phyloP scores from a whole-genome alignment of 1,140 invertebrate genomes.

The Drosophila repletoides region DNA sequence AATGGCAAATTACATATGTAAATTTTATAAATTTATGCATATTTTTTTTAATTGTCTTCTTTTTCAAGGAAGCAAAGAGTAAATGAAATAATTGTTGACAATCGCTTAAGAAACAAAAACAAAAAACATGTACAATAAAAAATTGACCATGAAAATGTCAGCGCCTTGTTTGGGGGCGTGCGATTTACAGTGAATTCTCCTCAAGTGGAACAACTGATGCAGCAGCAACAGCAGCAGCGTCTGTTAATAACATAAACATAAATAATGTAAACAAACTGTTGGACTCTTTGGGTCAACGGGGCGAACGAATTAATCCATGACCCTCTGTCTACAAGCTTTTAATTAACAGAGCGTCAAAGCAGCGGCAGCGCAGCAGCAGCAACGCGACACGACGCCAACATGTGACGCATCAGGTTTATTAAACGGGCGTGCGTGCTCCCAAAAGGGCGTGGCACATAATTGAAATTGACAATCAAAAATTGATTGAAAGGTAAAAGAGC shows the following conservation, averaged over 20 bases:
- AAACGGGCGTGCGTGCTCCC: conserved; percentile 1
- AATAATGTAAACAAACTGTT: not conserved
- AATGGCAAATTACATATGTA: conserved; percentile 43
- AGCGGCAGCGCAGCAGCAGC: not conserved
- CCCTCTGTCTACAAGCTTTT: conserved; percentile 50
- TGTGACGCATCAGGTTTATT: conserved; percentile 62
- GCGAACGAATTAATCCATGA: conserved; percentile 72
- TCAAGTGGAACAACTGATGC: conserved; percentile 30
- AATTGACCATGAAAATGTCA: conserved; percentile 46
- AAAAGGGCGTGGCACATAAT: conserved; percentile 46
- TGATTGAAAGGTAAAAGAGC: conserved; percentile 60
- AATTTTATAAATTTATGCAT: conserved; percentile 50
- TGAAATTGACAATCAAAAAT: conserved; percentile 50
- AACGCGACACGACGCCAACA: not conserved
- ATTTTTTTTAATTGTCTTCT: conserved; percentile 54
- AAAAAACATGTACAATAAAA: conserved; percentile 22
- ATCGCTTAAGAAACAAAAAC: conserved; percentile 9
- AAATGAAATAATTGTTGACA: conserved; percentile 57
- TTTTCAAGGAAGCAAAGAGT: conserved; percentile 44
- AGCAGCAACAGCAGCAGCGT: not conserved
- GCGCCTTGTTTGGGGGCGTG: conserved; percentile 20
- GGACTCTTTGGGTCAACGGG: conserved; percentile 33
- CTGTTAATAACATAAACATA: conserved; percentile 3
- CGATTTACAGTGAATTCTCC: conserved; percentile 17
- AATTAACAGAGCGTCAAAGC: conserved; percentile 40